Conservation (phyloP, 2,888 invertebrate species). For the Elmis aenea region DNA sequence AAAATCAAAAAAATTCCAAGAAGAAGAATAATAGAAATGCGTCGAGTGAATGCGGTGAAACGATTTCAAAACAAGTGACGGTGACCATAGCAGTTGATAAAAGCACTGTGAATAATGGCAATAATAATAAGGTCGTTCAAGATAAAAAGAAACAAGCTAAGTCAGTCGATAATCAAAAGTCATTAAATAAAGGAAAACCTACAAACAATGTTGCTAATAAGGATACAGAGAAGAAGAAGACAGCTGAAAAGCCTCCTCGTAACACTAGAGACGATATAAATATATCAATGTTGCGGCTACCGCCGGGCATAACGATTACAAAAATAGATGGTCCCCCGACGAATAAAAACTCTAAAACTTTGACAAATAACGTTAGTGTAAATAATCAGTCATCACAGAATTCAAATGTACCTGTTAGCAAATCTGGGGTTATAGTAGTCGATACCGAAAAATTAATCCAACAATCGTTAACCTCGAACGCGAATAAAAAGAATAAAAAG, state of each 20-base stretch:
- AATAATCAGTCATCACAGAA: conserved; percentile 4
- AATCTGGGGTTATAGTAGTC: conserved; percentile 57
- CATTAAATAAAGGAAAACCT: conserved; percentile 5
- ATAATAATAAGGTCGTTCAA: background rate
- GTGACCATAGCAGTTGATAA: conserved; percentile 35
- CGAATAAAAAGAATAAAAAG: conserved; percentile 50
- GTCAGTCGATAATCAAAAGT: background rate
- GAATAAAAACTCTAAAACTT: conserved; percentile 34
- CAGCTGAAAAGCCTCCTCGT: conserved; percentile 8
- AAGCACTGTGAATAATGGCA: background rate
- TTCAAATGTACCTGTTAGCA: conserved; percentile 39
- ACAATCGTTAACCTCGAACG: conserved; percentile 29
- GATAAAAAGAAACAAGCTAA: background rate
- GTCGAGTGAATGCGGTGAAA: background rate
- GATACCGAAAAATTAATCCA: conserved; percentile 56
- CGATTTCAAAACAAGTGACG: conserved; percentile 34
- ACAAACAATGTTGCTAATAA: conserved; percentile 9
- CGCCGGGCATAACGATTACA: conserved; percentile 47
- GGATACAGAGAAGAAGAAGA: conserved; percentile 13
- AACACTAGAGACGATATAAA: conserved; percentile 30
- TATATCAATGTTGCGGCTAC: conserved; percentile 40
- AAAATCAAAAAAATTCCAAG: conserved; percentile 10
- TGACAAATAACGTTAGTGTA: conserved; percentile 4
- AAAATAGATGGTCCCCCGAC: conserved; percentile 47
- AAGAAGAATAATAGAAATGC: conserved; percentile 14